Evolutionary conservation across 2,888 invertebrate genomes (phyloP).

Genomic region (Caenorhabditis sp.): DNA sequence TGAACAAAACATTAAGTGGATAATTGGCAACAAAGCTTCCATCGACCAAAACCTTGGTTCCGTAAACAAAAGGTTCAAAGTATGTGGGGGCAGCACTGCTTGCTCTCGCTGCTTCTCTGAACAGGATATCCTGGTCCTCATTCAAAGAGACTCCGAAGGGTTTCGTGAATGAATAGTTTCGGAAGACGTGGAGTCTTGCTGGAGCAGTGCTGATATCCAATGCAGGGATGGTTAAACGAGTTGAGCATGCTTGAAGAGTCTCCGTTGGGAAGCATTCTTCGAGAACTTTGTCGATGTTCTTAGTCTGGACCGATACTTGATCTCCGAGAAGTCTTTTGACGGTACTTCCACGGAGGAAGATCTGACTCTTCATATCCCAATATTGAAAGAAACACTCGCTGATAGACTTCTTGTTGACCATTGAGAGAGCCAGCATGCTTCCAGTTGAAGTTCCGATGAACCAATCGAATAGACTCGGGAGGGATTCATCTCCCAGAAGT

Average conservation of each 20-base stretch:
- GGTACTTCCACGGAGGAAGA: constrained; percentile 79
- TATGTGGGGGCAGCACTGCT: constrained; percentile 81
- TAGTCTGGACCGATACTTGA: constrained; percentile 74
- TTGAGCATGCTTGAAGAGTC: constrained; percentile 72
- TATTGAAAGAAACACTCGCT: constrained; percentile 77
- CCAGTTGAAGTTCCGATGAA: constrained; percentile 80
- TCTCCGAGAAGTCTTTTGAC: constrained; percentile 79
- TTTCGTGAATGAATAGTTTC: constrained; percentile 77
- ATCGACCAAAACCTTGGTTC: constrained; percentile 76
- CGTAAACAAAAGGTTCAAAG: constrained; percentile 77
- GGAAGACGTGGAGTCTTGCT: constrained; percentile 75
- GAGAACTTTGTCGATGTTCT: constrained; percentile 76
- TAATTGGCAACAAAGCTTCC: constrained; percentile 81
- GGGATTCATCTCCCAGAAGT: constrained; percentile 77
- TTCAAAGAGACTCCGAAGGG: constrained; percentile 71
- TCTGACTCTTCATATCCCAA: constrained; percentile 81
- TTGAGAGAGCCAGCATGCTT: constrained; percentile 77
- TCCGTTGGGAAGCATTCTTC: constrained; percentile 75
- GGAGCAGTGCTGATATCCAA: constrained; percentile 78
- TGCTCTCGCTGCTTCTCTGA: constrained; percentile 79
- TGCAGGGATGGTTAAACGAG: constrained; percentile 78
- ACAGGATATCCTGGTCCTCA: constrained; percentile 76
- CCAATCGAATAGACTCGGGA: constrained; percentile 78
- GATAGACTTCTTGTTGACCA: constrained; percentile 77
- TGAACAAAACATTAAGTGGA: constrained; percentile 79